These are phyloP conservation scores for Tragulus kanchil DNA, from an alignment of 2,113 vertebrate genomes.

Conservation along the genomic window DNA sequence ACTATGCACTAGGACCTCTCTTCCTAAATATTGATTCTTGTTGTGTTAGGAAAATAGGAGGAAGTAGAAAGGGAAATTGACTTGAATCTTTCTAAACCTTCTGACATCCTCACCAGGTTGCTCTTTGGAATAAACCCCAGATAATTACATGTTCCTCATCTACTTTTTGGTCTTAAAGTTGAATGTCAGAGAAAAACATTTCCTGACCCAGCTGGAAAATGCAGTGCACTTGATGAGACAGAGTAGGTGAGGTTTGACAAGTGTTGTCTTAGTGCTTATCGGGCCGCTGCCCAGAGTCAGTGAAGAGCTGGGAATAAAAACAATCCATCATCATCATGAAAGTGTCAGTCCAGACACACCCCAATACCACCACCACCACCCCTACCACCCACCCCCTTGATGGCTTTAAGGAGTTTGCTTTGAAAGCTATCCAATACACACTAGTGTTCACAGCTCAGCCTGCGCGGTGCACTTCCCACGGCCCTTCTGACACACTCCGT, in stretches of 20 bases:
- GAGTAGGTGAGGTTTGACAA: background rate
- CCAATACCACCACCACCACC: background rate
- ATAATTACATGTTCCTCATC: no score
- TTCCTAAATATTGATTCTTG: background rate
- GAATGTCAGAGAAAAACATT: no score
- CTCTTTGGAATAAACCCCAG: background rate
- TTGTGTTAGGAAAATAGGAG: background rate
- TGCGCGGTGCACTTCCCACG: background rate
- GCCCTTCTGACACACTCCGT: background rate
- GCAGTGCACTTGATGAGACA: background rate
- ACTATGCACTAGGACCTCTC: background rate
- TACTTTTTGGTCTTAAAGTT: no score
- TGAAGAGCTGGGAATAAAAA: background rate
- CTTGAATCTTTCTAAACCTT: background rate
- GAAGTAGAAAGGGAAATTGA: background rate
- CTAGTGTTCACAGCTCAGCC: background rate
- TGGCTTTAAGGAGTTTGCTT: background rate
- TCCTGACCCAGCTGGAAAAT: constrained; percentile 48
- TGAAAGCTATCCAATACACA: background rate
- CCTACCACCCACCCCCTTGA: no score
- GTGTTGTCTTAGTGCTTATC: background rate
- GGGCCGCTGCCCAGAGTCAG: background rate
- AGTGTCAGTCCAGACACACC: background rate
- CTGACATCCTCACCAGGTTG: background rate
- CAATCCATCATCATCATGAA: background rate